Base-by-base conservation (phyloP, 2,888 invertebrate genomes). In the Cetonia aurata region DNA sequence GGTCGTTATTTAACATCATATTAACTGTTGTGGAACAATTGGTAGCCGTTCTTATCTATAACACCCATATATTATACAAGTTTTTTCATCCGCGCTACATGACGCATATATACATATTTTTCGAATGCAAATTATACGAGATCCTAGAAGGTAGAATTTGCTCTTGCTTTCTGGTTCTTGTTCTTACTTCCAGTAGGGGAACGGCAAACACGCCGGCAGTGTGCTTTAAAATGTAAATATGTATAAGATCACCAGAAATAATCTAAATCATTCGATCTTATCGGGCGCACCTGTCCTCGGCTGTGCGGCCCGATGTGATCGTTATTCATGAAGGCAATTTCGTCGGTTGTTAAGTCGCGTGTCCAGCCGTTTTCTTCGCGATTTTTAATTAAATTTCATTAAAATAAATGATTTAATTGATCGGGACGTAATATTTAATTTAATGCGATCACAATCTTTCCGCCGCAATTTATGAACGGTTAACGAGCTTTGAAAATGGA, bases 231-330 rank as follows among this genome's bases (percentile, higher is more conserved):
- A 59, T 15, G 57, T 42, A 12, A 15, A 41, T 9, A 9, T 53
- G 25, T 37, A 17, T 25, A 62, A 50, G 48, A 62, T 37, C 62
- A 50, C 62, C 62, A 50, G 50, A 65, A 65, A 65, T 50, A 65
- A 50, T 65, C 50, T 65, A 65, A 65, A 65, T 50, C 52, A 50
- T 50, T 50, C 50, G 62, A 52, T 65, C 62, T 65, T 65, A 65
- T 65, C 62, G 25, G 50, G 8, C 50, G 37, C 62, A 65, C 62
- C 62, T 65, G 62, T 65, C 50, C 8, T 50, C 50, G 17, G 50
- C 15, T 65, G 37, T 37, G 50, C 17, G 50, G 33, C 9, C 50
- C 4, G 37, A 65, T 13, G 62, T n/a, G 50, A 50, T 65, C 62
- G 62, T 50, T 50, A 65, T 65, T 65, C 50, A 65, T 6, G 50